Evolutionary conservation across 2,888 invertebrate species (phyloP).

Genomic region (Erannis defoliaria): DNA sequence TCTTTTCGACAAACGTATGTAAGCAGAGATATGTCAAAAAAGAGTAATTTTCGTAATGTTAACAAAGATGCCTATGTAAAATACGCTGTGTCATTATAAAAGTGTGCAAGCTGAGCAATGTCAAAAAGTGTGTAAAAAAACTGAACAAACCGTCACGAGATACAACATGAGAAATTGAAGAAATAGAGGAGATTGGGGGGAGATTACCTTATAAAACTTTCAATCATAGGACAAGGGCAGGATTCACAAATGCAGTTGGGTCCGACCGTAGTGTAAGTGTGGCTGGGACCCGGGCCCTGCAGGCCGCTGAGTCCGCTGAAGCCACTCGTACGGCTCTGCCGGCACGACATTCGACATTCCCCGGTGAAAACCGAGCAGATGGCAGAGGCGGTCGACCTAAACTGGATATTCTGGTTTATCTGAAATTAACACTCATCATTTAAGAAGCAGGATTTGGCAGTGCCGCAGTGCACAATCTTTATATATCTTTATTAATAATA

Average conservation of each 20-base stretch:
- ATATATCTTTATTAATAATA: too few species aligned
- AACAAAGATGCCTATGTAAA: too few species aligned
- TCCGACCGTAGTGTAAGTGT: background rate
- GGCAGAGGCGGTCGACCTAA: slow-evolving; percentile 54
- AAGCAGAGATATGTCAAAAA: too few species aligned
- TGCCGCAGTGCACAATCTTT: too few species aligned
- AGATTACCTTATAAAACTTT: slow-evolving; percentile 45
- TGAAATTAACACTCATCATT: slow-evolving; percentile 30
- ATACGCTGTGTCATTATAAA: too few species aligned
- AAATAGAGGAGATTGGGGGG: background rate
- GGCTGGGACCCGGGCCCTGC: slow-evolving; percentile 9
- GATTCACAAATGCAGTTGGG: slow-evolving; percentile 57
- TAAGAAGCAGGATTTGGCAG: background rate
- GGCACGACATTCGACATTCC: slow-evolving; percentile 59
- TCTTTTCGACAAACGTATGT: too few species aligned
- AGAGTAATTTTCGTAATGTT: too few species aligned
- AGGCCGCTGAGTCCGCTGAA: slow-evolving; percentile 34
- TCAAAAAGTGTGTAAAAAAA: too few species aligned
- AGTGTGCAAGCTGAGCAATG: too few species aligned
- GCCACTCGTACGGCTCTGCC: slow-evolving; percentile 44
- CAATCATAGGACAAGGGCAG: slow-evolving; percentile 63
- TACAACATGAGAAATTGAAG: background rate
- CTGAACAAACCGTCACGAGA: too few species aligned
- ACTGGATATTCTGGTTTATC: slow-evolving; percentile 51
- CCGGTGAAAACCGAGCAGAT: slow-evolving; percentile 65